Evolutionary conservation across 1,140 invertebrate species (phyloP).

Genomic region (Proctacanthus coquilletti): DNA sequence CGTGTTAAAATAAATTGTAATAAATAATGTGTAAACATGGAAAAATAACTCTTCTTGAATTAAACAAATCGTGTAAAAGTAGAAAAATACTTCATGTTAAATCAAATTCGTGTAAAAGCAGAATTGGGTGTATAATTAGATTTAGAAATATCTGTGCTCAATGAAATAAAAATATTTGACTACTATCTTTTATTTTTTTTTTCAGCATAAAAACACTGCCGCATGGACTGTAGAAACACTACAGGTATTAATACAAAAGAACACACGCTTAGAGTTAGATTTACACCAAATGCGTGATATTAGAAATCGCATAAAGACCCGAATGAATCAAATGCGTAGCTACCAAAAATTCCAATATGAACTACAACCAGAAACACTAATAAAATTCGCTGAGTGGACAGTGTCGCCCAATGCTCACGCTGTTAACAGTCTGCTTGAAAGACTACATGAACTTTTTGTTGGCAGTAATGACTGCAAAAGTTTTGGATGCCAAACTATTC

Average conservation of each 20-base stretch:
- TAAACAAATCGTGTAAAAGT: no score
- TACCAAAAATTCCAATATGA: conserved; percentile 35
- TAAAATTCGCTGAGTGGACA: conserved; percentile 48
- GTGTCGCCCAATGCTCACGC: conserved; percentile 45
- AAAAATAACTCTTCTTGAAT: background rate
- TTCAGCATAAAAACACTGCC: conserved; percentile 20
- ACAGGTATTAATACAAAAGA: conserved; percentile 16
- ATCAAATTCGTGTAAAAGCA: no score
- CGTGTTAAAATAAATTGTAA: no score
- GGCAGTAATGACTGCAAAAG: conserved; percentile 11
- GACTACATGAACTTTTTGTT: conserved; percentile 39
- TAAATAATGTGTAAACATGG: background rate
- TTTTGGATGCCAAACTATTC: conserved; percentile 29
- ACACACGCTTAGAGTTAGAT: conserved; percentile 34
- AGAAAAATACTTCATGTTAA: background rate
- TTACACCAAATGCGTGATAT: conserved; percentile 41
- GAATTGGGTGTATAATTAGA: background rate
- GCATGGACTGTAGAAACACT: conserved; percentile 24
- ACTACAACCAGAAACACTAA: conserved; percentile 44
- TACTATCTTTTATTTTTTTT: conserved; percentile 3
- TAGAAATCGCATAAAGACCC: conserved; percentile 38
- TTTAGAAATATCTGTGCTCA: background rate
- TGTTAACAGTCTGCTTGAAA: conserved; percentile 45
- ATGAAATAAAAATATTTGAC: conserved; percentile 1
- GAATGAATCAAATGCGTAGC: conserved; percentile 37